A percentile compares a stretch with the other conserved stretches of the same genome.
These are phyloP conservation scores for Chaenocephalus aceratus DNA, from an alignment of 2,113 vertebrate genomes.

Conservation along the genomic window DNA sequence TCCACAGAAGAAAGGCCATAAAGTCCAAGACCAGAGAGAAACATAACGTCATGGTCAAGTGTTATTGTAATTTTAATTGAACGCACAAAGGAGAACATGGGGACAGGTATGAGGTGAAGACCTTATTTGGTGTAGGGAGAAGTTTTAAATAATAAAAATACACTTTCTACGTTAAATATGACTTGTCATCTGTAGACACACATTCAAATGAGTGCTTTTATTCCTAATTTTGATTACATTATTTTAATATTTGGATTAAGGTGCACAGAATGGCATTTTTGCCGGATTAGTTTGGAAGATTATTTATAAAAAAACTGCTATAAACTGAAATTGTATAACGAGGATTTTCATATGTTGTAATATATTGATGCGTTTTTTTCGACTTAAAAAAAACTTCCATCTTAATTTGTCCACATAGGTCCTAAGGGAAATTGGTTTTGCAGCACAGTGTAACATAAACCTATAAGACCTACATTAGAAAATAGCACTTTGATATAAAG, in stretches of 20 bases:
- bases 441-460: no score
- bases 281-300: conserved; percentile 28
- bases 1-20: conserved; percentile 15
- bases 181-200: conserved; percentile 28
- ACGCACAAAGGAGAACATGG: conserved; percentile 37
- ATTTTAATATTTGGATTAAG: conserved; percentile 35
- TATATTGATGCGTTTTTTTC: not conserved
- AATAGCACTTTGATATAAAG: not conserved
- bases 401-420: no score
- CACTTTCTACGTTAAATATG: conserved; percentile 75
- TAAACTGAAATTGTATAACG: conserved; percentile 10
- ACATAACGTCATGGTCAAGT: conserved; percentile 12
- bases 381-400: not conserved
- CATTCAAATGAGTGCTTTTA: conserved; percentile 34
- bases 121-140: conserved; percentile 59
- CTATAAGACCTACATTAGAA: not conserved
- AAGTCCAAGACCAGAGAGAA: conserved; percentile 8
- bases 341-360: not conserved
- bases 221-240: conserved; percentile 25
- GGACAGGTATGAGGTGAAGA: conserved; percentile 56
- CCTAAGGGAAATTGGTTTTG: no score
- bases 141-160: conserved; percentile 81
- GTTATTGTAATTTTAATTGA: conserved; percentile 28
- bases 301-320: conserved; percentile 10
- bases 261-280: conserved; percentile 25